phyloP scores from a whole-genome alignment of 1,140 invertebrate genomes.

The Contarinia nasturtii region DNA sequence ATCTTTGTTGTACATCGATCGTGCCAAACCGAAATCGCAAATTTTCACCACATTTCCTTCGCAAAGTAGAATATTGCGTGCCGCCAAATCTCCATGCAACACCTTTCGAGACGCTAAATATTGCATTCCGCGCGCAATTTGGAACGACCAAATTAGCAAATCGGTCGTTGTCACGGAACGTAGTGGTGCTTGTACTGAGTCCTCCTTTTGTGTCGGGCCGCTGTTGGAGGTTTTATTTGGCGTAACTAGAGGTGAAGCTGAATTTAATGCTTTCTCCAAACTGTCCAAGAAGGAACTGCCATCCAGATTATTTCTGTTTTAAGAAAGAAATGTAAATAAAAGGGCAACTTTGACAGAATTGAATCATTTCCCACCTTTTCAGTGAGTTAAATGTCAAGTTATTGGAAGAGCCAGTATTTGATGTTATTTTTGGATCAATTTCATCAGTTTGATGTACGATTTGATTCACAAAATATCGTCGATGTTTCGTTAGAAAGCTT shows the following conservation, averaged over 20 bases:
- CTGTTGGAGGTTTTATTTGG: too few relatives aligned
- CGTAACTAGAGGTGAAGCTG: too few relatives aligned
- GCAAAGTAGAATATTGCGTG: constrained; percentile 73
- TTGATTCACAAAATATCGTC: constrained; percentile 63
- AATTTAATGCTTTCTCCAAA: too few relatives aligned
- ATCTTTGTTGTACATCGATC: constrained; percentile 72
- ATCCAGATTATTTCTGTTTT: too few relatives aligned
- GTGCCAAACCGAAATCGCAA: constrained; percentile 81
- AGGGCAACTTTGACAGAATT: too few relatives aligned
- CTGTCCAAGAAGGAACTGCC: too few relatives aligned
- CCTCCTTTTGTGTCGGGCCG: too few relatives aligned
- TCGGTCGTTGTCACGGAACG: constrained; percentile 35
- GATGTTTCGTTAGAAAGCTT: constrained; percentile 59
- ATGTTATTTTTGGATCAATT: constrained; percentile 36
- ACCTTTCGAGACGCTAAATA: constrained; percentile 68
- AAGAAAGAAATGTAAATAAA: too few relatives aligned
- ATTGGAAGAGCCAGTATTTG: too few relatives aligned
- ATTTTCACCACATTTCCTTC: constrained; percentile 76
- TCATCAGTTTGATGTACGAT: constrained; percentile 41
- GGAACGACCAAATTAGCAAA: constrained; percentile 74
- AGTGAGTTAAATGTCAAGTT: too few relatives aligned
- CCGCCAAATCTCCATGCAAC: constrained; percentile 79
- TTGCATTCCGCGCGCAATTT: constrained; percentile 84
- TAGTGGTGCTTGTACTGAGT: neutral
- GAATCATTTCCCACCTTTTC: too few relatives aligned